Conservation (phyloP, 2,888 invertebrate species). For the Prenolepis imparis region DNA sequence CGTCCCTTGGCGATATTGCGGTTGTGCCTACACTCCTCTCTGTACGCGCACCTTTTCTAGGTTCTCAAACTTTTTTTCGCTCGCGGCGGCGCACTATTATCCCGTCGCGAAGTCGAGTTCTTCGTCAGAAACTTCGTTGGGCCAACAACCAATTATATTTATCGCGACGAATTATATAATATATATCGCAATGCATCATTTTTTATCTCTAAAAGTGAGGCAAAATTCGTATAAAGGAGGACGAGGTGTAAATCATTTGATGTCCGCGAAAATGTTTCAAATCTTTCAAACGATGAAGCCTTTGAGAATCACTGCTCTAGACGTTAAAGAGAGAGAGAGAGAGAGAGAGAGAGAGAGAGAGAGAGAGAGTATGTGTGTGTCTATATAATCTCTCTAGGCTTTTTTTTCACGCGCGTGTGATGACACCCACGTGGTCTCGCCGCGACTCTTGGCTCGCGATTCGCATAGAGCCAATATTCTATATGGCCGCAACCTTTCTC, state of each 20-base stretch:
- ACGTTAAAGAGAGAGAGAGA: conserved; percentile 20
- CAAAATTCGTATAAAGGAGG: not conserved
- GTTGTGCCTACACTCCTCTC: conserved; percentile 54
- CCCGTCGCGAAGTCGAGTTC: not conserved
- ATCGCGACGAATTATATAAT: too few relatives aligned
- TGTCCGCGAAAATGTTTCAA: not conserved
- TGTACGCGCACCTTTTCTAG: conserved; percentile 28
- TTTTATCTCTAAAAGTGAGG: too few relatives aligned
- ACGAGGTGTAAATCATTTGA: too few relatives aligned
- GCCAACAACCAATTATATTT: not conserved
- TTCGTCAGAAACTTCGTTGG: not conserved
- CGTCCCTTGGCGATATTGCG: conserved; percentile 57
- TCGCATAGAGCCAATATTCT: conserved; percentile 84
- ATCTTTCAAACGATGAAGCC: conserved; percentile 31
- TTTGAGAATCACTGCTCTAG: conserved; percentile 67
- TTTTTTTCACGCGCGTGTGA: conserved; percentile 73
- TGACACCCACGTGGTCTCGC: conserved; percentile 76
- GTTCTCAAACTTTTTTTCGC: conserved; percentile 51
- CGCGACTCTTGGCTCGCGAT: conserved; percentile 73
- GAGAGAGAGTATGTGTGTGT: conserved; percentile 45
- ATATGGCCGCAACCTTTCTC: conserved; percentile 83
- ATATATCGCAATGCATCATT: too few relatives aligned
- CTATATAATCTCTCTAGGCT: conserved; percentile 66
- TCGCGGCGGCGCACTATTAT: conserved; percentile 33
- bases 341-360: conserved; percentile 14